Percentiles rank a stretch among this genome's conserved stretches.
Conservation (phyloP, 1,140 invertebrate species). For the Eufriesea mexicana region DNA sequence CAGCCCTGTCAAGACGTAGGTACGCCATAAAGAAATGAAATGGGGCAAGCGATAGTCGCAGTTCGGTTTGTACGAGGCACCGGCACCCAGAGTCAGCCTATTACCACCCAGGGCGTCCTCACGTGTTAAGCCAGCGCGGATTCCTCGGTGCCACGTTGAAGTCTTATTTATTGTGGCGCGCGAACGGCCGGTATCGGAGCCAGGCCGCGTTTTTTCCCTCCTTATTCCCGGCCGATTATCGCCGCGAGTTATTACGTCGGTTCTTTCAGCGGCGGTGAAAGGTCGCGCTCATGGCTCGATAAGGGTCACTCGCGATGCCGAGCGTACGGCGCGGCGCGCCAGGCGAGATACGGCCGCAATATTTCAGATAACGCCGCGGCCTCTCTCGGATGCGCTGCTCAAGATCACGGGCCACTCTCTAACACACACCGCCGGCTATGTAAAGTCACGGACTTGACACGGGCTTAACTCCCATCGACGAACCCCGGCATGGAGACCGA, state of each 20-base stretch:
- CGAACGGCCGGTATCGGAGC: conserved; percentile 49
- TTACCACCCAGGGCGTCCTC: conserved; percentile 70
- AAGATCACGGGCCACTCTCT: conserved; percentile 50
- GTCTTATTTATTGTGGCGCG: conserved; percentile 73
- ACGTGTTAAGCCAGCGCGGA: conserved; percentile 53
- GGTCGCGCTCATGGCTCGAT: conserved; percentile 70
- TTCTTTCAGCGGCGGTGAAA: conserved; percentile 70
- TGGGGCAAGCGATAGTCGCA: conserved; percentile 42
- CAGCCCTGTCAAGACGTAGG: background rate
- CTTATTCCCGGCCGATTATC: conserved; percentile 63
- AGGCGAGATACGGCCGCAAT: conserved; percentile 67
- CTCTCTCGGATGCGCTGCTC: conserved; percentile 51
- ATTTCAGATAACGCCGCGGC: conserved; percentile 65
- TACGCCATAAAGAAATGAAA: background rate
- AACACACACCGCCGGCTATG: conserved; percentile 26
- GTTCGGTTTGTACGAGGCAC: conserved; percentile 49
- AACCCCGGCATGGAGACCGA: conserved; percentile 2
- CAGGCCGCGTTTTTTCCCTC: conserved; percentile 18
- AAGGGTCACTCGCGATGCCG: conserved; percentile 68
- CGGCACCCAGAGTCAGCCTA: conserved; percentile 60
- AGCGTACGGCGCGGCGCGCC: conserved; percentile 52
- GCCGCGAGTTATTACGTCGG: conserved; percentile 72
- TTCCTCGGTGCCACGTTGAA: conserved; percentile 61
- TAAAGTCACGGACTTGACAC: conserved; percentile 56
- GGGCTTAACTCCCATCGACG: conserved; percentile 46